A percentile compares a stretch with the other conserved stretches of the same genome.
phyloP scores from a whole-genome alignment of 92 coral and sea anemone genomes.

The Porites rus region DNA sequence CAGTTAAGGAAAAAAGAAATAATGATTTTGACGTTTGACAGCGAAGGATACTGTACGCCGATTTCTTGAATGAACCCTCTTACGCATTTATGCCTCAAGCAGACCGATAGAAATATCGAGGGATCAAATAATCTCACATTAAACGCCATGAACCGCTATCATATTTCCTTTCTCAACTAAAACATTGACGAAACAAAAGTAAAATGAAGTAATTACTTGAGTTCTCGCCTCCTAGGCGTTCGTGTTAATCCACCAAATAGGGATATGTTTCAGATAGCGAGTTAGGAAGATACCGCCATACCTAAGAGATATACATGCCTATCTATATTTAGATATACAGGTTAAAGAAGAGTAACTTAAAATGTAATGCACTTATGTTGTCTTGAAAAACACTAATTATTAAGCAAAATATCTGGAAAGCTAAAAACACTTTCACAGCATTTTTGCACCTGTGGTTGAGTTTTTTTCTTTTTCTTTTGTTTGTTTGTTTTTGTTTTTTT shows the following conservation, averaged over 20 bases:
- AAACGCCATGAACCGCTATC: constrained; percentile 14
- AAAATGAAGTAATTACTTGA: not conserved
- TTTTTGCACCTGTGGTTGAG: not conserved
- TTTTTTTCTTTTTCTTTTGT: not conserved
- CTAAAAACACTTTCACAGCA: not conserved
- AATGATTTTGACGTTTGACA: too few species aligned
- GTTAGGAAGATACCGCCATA: not conserved
- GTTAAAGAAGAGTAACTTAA: not conserved
- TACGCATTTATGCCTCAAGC: too few species aligned
- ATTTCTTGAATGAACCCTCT: too few species aligned
- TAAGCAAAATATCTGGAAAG: not conserved
- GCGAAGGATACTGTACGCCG: too few species aligned
- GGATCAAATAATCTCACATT: not conserved
- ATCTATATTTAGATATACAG: not conserved
- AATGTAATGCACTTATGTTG: not conserved
- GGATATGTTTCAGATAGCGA: not conserved
- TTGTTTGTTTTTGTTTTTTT: not conserved
- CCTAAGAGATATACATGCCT: not conserved
- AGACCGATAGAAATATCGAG: not conserved
- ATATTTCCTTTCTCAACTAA: constrained; percentile 7
- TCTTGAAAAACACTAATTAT: not conserved
- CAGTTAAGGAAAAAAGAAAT: too few species aligned
- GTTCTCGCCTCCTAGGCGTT: not conserved
- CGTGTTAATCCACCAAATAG: not conserved
- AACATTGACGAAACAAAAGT: not conserved